Evolutionary conservation across 2,113 vertebrate genomes (phyloP).

Genomic region (Chascanopsetta lugubris): DNA sequence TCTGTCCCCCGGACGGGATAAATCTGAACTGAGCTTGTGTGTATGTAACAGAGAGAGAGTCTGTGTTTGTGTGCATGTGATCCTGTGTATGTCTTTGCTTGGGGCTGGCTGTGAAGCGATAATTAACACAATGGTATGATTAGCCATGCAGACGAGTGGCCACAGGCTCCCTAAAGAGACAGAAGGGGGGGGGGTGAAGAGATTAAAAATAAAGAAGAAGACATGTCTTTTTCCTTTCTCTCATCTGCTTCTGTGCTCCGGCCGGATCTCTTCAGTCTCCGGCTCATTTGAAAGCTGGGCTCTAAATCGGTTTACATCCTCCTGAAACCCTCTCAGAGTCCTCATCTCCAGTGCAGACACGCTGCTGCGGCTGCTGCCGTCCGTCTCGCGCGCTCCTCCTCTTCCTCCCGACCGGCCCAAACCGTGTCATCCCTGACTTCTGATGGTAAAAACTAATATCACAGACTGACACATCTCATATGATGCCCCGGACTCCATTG

Average conservation of each 20-base stretch:
- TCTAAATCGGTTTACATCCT: conserved; percentile 64
- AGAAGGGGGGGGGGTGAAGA: conserved; percentile 34
- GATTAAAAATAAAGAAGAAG: conserved; percentile 35
- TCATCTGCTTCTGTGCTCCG: conserved; percentile 37
- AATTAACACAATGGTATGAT: conserved; percentile 75
- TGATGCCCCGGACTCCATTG: conserved; percentile 34
- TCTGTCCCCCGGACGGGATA: conserved; percentile 42
- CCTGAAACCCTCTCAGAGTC: conserved; percentile 45
- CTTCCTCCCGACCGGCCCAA: conserved; percentile 10
- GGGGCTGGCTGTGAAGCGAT: conserved; percentile 59
- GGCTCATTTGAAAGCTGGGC: conserved; percentile 49
- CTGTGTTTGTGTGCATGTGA: conserved; percentile 2
- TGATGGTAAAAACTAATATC: conserved; percentile 67
- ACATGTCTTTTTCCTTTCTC: conserved; percentile 34
- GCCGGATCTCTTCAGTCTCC: conserved; percentile 35
- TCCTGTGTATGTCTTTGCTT: conserved; percentile 50
- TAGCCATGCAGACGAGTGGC: conserved; percentile 69
- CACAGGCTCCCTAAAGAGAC: conserved; percentile 61
- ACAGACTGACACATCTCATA: conserved; percentile 59
- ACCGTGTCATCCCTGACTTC: conserved; percentile 37
- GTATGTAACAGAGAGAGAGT: conserved; percentile 7
- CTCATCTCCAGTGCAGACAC: conserved; percentile 39
- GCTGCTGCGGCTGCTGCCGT: too few species aligned
- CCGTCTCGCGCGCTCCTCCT: conserved; percentile 12
- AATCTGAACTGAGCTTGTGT: conserved; percentile 38